A percentile compares a stretch with the other conserved stretches of the same genome.
phyloP scores from a whole-genome alignment of 2,113 vertebrate genomes.

The Poeciliopsis retropinna region DNA sequence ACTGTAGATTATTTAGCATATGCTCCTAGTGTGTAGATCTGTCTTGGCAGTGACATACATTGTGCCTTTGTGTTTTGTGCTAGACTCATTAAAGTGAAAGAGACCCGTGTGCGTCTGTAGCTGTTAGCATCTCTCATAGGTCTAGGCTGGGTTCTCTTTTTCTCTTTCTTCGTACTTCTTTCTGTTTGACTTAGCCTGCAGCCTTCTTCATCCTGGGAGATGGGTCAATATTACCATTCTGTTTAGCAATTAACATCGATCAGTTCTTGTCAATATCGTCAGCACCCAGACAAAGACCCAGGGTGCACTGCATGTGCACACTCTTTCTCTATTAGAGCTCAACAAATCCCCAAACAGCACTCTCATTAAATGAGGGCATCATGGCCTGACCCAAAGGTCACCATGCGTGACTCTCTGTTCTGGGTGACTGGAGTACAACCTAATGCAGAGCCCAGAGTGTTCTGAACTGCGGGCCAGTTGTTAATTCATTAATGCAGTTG shows the following conservation, averaged over 20 bases:
- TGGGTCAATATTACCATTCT: constrained; percentile 83
- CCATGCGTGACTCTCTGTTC: constrained; percentile 59
- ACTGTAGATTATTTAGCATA: constrained; percentile 50
- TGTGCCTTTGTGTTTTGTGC: constrained; percentile 70
- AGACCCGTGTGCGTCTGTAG: constrained; percentile 50
- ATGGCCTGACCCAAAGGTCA: constrained; percentile 78
- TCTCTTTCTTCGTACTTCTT: constrained; percentile 42
- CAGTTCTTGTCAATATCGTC: constrained; percentile 79
- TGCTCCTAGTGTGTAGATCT: constrained; percentile 62
- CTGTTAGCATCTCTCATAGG: constrained; percentile 52
- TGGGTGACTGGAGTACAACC: constrained; percentile 66
- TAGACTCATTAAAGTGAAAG: constrained; percentile 73
- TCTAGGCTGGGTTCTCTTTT: constrained; percentile 40
- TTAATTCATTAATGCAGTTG: constrained; percentile 51
- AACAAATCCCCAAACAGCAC: constrained; percentile 78
- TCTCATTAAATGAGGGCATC: constrained; percentile 78
- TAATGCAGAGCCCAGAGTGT: constrained; percentile 15
- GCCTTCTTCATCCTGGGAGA: constrained; percentile 69
- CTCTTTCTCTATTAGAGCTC: constrained; percentile 75
- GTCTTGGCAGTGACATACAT: constrained; percentile 75
- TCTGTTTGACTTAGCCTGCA: constrained; percentile 67
- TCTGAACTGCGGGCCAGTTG: constrained; percentile 45
- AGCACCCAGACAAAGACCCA: constrained; percentile 81
- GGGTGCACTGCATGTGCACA: constrained; percentile 73
- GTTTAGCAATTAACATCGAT: constrained; percentile 85